Evolutionary conservation across 2,797 vertebrate genomes (phyloP).

Genomic region (Lycodopsis pacificus): DNA sequence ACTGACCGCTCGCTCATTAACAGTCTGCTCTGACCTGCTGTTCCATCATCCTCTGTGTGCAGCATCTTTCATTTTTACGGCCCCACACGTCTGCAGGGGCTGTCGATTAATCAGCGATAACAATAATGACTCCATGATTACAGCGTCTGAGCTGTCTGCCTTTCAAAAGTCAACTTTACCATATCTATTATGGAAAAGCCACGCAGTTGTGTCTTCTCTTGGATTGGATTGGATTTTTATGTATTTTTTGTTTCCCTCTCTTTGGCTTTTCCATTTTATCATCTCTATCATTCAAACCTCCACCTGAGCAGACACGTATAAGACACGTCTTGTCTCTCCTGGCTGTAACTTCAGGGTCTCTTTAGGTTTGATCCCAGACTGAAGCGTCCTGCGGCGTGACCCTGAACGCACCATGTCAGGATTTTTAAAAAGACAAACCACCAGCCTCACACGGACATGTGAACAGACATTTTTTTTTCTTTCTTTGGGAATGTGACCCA

Average conservation of each 20-base stretch:
- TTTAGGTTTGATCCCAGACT: not conserved
- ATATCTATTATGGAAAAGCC: not conserved
- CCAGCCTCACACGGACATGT: not conserved
- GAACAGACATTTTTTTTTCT: not conserved
- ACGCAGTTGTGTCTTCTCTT: not conserved
- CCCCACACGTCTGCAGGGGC: not conserved
- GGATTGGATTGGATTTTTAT: not conserved
- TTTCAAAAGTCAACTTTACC: not conserved
- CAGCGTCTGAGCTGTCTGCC: not conserved
- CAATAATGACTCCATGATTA: not conserved
- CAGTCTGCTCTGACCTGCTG: not conserved
- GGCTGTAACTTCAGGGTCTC: not conserved
- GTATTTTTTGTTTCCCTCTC: not conserved
- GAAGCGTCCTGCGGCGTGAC: conserved; percentile 6
- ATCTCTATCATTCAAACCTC: not conserved
- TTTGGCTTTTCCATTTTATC: not conserved
- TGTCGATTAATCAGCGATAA: not conserved
- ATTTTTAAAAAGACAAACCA: not conserved
- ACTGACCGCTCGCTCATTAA: conserved; percentile 14
- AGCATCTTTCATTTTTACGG: conserved; percentile 3
- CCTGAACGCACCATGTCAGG: conserved; percentile 26
- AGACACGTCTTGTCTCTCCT: not conserved
- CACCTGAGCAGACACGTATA: not conserved
- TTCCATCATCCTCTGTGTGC: not conserved
- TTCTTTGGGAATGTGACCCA: conserved; percentile 24